Conservation (phyloP, 2,888 invertebrate genomes). For the Dusona sp. region DNA sequence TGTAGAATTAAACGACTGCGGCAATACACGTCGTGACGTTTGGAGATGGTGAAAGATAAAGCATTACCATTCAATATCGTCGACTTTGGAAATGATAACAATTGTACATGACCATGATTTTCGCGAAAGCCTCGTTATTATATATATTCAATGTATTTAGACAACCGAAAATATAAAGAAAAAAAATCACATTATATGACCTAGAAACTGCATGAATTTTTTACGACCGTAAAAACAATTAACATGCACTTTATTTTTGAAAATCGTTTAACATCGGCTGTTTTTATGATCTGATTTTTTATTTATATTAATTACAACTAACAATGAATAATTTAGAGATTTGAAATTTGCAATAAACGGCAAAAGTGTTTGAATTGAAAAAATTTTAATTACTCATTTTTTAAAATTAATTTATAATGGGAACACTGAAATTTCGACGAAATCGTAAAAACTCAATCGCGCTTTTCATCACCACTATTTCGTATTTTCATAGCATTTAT, state of each 20-base stretch:
- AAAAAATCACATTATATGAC: neutral
- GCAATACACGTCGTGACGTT: neutral
- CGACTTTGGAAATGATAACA: neutral
- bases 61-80: neutral
- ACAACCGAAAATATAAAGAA: slow-evolving; percentile 26
- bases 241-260: neutral
- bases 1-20: neutral
- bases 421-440: neutral
- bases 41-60: neutral
- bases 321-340: neutral
- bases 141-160: slow-evolving; percentile 44
- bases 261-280: neutral
- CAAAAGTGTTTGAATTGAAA: too few species aligned
- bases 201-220: neutral
- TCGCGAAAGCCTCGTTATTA: slow-evolving; percentile 27
- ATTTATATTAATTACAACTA: neutral
- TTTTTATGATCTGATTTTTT: neutral
- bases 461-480: neutral
- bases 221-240: neutral
- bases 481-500: neutral
- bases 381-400: neutral
- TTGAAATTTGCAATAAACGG: too few species aligned
- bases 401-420: neutral
- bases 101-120: slow-evolving; percentile 14
- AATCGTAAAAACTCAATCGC: neutral